These are phyloP conservation scores for Hermaeophaga mercurialis DNA, from an alignment of 2,888 invertebrate species.

Conservation along the genomic window DNA sequence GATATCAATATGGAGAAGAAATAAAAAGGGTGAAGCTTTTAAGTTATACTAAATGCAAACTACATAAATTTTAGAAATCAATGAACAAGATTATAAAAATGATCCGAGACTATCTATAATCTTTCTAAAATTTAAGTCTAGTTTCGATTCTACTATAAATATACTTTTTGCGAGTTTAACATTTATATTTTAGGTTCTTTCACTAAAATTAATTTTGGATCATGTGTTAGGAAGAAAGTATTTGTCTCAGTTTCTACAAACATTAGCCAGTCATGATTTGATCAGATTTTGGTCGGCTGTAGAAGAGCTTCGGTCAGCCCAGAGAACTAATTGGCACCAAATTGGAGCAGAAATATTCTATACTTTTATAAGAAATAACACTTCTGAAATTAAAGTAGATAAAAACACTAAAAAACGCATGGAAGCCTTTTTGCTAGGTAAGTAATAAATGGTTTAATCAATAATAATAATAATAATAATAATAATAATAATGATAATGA, in stretches of 20 bases:
- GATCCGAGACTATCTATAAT: constrained; percentile 1
- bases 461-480: too few species aligned
- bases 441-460: too few species aligned
- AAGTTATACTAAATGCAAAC: too few species aligned
- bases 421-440: constrained; percentile 78
- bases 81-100: too few species aligned
- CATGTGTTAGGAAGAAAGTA: constrained; percentile 81
- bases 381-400: constrained; percentile 81
- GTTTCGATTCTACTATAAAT: too few species aligned
- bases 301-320: constrained; percentile 79
- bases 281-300: constrained; percentile 87
- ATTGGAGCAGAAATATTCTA: constrained; percentile 91
- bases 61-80: too few species aligned
- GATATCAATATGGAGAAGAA: constrained; percentile 53
- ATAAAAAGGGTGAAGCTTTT: constrained; percentile 42
- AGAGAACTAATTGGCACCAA: constrained; percentile 80
- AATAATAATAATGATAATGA: too few species aligned
- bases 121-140: not conserved
- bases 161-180: too few species aligned
- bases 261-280: constrained; percentile 81
- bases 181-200: constrained; percentile 70
- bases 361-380: constrained; percentile 81
- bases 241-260: constrained; percentile 80
- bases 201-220: constrained; percentile 74
- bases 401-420: constrained; percentile 81